A percentile compares a stretch with the other conserved stretches of the same genome.
Conservation (phyloP, 2,113 vertebrate species). For the Myotis lucifugus region DNA sequence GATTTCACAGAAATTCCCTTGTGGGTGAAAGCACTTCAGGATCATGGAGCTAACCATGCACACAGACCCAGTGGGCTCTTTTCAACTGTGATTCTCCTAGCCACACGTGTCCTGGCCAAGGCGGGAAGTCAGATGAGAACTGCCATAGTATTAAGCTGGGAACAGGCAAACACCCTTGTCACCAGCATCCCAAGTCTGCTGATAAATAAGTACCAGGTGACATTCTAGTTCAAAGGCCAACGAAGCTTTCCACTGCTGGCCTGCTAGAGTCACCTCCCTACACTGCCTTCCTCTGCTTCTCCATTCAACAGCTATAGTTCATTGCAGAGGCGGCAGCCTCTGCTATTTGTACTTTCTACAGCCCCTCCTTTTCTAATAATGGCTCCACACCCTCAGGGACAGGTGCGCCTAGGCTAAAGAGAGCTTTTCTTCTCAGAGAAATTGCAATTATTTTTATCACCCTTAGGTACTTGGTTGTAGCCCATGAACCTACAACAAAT, state of each 20-base stretch:
- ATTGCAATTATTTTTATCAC: background rate
- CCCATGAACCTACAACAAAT: background rate
- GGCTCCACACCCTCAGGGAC: background rate
- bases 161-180: background rate
- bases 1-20: background rate
- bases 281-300: background rate
- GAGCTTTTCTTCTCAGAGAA: background rate
- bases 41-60: background rate
- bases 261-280: background rate
- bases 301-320: background rate
- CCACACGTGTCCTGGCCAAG: too few relatives aligned
- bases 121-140: background rate
- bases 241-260: background rate
- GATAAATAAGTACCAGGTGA: background rate
- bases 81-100: accelerated
- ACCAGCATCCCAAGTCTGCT: background rate
- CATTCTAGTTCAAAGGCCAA: background rate
- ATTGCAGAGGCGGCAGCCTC: too few relatives aligned
- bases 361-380: background rate
- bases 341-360: too few relatives aligned
- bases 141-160: too few relatives aligned
- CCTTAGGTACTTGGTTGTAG: background rate
- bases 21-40: background rate
- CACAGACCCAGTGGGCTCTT: background rate
- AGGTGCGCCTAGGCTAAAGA: background rate